Evolutionary conservation across 2,888 invertebrate genomes (phyloP).

Genomic region (Chrysina gloriosa): DNA sequence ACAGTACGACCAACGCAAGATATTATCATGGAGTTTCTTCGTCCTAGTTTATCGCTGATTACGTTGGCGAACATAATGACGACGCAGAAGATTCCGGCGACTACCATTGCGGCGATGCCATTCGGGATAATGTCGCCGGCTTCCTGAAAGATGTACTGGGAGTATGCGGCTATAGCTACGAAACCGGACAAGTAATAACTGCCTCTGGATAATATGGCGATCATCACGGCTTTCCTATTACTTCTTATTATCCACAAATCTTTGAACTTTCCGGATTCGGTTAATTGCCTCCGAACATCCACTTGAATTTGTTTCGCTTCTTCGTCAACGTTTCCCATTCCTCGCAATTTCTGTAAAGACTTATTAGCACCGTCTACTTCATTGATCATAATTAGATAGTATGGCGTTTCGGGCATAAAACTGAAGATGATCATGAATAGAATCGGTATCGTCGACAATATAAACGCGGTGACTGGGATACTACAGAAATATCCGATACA

Average conservation of each 20-base stretch:
- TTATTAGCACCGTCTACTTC: conserved; percentile 51
- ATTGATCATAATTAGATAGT: conserved; percentile 54
- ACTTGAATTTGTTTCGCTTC: conserved; percentile 42
- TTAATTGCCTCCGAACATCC: conserved; percentile 56
- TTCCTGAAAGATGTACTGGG: conserved; percentile 58
- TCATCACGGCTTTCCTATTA: conserved; percentile 55
- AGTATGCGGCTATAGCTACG: conserved; percentile 54
- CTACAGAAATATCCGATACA: conserved; percentile 70
- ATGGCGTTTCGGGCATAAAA: conserved; percentile 72
- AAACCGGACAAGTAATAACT: conserved; percentile 57
- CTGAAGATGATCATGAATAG: conserved; percentile 68
- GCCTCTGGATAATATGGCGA: conserved; percentile 51
- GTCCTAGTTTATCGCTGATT: conserved; percentile 41
- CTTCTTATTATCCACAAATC: conserved; percentile 55
- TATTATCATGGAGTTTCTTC: conserved; percentile 52
- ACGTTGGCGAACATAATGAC: conserved; percentile 47
- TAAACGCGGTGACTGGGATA: conserved; percentile 67
- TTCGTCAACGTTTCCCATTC: conserved; percentile 41
- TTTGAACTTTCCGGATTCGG: conserved; percentile 53
- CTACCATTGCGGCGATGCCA: conserved; percentile 54
- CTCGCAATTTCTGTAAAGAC: conserved; percentile 49
- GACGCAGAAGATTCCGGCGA: conserved; percentile 47
- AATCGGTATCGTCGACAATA: conserved; percentile 70
- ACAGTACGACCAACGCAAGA: conserved; percentile 51
- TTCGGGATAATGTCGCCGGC: conserved; percentile 56